phyloP scores from a whole-genome alignment of 2,797 vertebrate species.

The Siniperca undulata region DNA sequence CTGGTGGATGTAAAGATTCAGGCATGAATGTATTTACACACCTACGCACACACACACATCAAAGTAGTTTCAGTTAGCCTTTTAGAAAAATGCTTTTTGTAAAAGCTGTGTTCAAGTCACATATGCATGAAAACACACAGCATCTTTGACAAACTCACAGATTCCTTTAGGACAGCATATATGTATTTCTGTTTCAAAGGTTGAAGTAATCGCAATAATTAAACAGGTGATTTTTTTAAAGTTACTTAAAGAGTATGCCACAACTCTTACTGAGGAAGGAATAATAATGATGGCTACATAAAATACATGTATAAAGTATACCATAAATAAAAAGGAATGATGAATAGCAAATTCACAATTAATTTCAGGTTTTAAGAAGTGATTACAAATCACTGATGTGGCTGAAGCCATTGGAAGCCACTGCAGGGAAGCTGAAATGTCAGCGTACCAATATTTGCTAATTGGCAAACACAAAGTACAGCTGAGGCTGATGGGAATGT shows the following conservation, averaged over 20 bases:
- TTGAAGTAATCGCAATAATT: neutral
- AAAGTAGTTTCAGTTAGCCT: neutral
- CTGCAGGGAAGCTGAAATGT: neutral
- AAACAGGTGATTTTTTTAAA: neutral
- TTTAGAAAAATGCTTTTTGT: neutral
- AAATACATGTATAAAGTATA: neutral
- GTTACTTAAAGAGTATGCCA: neutral
- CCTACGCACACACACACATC: neutral
- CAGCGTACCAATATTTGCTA: neutral
- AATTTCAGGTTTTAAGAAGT: neutral
- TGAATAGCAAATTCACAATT: neutral
- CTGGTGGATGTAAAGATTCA: neutral
- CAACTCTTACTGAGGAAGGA: neutral
- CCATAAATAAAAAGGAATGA: neutral
- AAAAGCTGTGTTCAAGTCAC: neutral
- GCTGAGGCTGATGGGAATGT: no score
- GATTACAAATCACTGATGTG: neutral
- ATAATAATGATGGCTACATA: neutral
- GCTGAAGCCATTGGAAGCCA: neutral
- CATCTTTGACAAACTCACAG: neutral
- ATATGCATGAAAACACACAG: neutral
- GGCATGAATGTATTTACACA: neutral
- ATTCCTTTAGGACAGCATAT: neutral
- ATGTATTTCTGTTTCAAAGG: neutral
- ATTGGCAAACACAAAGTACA: no score